Evolutionary conservation across 2,888 invertebrate species (phyloP), one percentile per base, ranked within the genome.

Genomic region (Girardia tigrina): DNA sequence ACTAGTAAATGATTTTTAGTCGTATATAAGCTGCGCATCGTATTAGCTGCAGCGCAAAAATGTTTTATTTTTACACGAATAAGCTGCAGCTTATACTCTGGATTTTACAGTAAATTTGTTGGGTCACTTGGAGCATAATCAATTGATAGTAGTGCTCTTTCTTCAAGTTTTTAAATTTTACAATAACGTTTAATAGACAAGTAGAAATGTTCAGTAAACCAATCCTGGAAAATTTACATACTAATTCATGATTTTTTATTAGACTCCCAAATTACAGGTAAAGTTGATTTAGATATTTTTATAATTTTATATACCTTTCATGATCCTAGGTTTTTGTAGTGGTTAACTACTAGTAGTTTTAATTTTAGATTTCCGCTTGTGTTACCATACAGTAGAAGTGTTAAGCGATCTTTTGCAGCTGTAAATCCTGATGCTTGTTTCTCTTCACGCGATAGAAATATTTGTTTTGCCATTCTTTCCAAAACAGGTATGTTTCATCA

Each of bases 381-480:
- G 56, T 56, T 56, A 56, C 2, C 56, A n/a, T 23, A 4, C 8
- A 36, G 36, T 8, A 36, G 36, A 36, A 56, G 56, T 56, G 56
- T 56, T 56, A 56, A 56, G n/a, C n/a, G 56, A 56, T 56, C 56
- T 56, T 56, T 56, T 16, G 56, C 56, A 56, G 56, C 56, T 56
- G n/a, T 56, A 56, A 56, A 56, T 56, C 4, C 4, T 4, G 56
- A 23, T 56, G 56, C 56, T 20, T 23, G 56, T 56, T 56, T 56
- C 2, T 56, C 56, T 56, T 56, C 56, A 56, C n/a, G 56, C 20
- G 56, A 56, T 12, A 36, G 16, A 36, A 36, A 12, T 8, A 12
- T 36, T 16, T 8, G 8, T 36, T 56, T 56, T n/a, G 4, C 4
- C n/a, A 20, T 56, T n/a, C 23, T 23, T 56, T 56, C 56, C n/a